phyloP scores from a whole-genome alignment of 2,888 invertebrate genomes.

The Dasysyrphus albostriatus region DNA sequence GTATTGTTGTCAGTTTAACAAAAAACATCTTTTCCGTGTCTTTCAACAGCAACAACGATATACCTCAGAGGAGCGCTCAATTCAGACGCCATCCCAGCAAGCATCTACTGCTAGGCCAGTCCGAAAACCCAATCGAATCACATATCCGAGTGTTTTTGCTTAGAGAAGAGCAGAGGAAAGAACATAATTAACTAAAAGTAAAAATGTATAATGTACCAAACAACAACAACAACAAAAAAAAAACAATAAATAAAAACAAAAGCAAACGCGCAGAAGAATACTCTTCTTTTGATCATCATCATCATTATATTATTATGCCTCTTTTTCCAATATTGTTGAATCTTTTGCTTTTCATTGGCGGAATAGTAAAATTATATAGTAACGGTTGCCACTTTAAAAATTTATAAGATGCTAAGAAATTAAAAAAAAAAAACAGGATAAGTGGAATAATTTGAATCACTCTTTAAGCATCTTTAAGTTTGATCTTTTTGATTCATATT shows the following conservation, averaged over 20 bases:
- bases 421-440: no score
- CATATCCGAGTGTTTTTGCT: conserved; percentile 3
- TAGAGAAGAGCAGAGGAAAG: conserved; percentile 50
- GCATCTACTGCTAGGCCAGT: conserved; percentile 20
- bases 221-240: conserved; percentile 66
- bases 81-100: conserved; percentile 54
- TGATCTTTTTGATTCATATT: no score
- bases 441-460: no score
- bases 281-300: conserved; percentile 55
- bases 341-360: conserved; percentile 29
- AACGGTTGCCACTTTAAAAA: neutral
- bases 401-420: no score
- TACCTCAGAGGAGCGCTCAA: conserved; percentile 50
- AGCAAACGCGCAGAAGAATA: conserved; percentile 57
- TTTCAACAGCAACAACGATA: conserved; percentile 63
- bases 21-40: conserved; percentile 75
- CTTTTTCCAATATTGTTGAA: conserved; percentile 43
- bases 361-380: neutral
- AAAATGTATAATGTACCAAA: conserved; percentile 50
- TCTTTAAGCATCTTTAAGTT: no score
- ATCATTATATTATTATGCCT: conserved; percentile 38
- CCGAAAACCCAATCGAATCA: conserved; percentile 5
- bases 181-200: conserved; percentile 61
- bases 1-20: conserved; percentile 73
- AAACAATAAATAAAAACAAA: conserved; percentile 73